Evolutionary conservation across 2,797 vertebrate species (phyloP).

Genomic region (Halcyon leucocephala): DNA sequence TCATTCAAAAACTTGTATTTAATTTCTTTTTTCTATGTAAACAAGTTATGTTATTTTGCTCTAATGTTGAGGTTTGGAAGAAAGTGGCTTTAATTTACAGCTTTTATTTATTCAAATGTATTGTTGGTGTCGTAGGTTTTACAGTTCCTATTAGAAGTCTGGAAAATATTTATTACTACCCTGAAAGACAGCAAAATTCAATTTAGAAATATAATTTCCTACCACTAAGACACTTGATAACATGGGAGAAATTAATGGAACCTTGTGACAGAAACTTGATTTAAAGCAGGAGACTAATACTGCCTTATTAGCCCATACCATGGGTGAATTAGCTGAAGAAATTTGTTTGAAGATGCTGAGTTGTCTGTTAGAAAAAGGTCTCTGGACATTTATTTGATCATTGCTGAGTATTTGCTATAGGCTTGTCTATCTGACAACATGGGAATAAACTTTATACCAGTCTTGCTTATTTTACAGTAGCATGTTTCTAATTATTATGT

Average conservation of each 20-base stretch:
- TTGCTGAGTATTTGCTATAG: conserved; percentile 49
- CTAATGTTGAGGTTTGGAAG: neutral
- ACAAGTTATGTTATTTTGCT: conserved; percentile 55
- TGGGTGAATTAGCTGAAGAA: conserved; percentile 67
- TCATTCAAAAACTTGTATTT: conserved; percentile 65
- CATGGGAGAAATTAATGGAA: conserved; percentile 74
- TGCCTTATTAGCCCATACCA: conserved; percentile 67
- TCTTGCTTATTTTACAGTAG: conserved; percentile 58
- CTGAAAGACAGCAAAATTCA: conserved; percentile 78
- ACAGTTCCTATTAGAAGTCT: conserved; percentile 66
- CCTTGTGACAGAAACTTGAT: conserved; percentile 75
- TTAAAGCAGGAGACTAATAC: conserved; percentile 77
- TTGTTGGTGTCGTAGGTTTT: conserved; percentile 60
- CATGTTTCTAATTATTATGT: conserved; percentile 69
- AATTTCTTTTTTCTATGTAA: conserved; percentile 66
- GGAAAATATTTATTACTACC: conserved; percentile 75
- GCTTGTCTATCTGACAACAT: conserved; percentile 51
- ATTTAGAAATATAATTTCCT: conserved; percentile 80
- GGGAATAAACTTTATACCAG: conserved; percentile 34
- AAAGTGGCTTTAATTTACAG: conserved; percentile 68
- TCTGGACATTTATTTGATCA: conserved; percentile 72
- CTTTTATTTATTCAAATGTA: conserved; percentile 71
- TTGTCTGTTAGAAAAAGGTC: conserved; percentile 65
- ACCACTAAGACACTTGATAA: conserved; percentile 73
- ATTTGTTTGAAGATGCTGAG: conserved; percentile 76